Base-by-base conservation (phyloP, 1,140 invertebrate genomes). In the Neodiprion pinetum region DNA sequence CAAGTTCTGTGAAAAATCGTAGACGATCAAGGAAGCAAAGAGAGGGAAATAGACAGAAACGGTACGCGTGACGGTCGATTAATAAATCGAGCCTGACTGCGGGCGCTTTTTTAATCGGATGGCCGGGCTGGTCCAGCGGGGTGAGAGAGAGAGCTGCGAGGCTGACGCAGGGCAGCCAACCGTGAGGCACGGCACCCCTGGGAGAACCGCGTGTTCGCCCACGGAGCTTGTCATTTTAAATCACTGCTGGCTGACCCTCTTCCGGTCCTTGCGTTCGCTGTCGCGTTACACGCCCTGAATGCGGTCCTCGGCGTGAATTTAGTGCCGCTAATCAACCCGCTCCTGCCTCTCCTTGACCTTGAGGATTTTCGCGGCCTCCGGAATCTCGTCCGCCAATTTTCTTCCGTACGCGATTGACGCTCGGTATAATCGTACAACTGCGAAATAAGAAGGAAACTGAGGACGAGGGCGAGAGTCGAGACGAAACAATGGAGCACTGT, bases 141-240 rank as follows among this genome's bases (percentile, higher is more conserved):
- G 61, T 14, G 53, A 72, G 28, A 74, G 49, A 11, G 53, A 72
- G 28, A 74, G 49, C 23, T 48, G 65, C 68, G 73, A 28, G 47
- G 49, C 70, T 47, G 80, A 78, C 76, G 74, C 76, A 75, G 75
- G 75, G 76, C 75, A 49, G 53, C 77, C 74, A 75, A 69, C 14
- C 75, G 78, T 86, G 83, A 86, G 80, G 77, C 80, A 86, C 84
- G 78, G 83, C 83, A 85, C 85, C 84, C 85, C 70, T 80, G 85
- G 84, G 84, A 84, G 17, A 69, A 69, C 66, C 71, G 40, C 71
- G 12, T 76, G 40, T 61, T 28, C 74, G 77, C 75, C 78, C 70
- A 75, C 78, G 79, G 78, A 76, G 81, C 77, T 79, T 84, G 82
- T 85, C 85, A 85, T 84, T 85, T 85, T 85, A 85, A 86, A 85